Percentiles rank a stretch among this genome's conserved stretches.
These are phyloP conservation scores for Drosophila ezoana DNA, from an alignment of 2,888 invertebrate species.

Conservation along the genomic window DNA sequence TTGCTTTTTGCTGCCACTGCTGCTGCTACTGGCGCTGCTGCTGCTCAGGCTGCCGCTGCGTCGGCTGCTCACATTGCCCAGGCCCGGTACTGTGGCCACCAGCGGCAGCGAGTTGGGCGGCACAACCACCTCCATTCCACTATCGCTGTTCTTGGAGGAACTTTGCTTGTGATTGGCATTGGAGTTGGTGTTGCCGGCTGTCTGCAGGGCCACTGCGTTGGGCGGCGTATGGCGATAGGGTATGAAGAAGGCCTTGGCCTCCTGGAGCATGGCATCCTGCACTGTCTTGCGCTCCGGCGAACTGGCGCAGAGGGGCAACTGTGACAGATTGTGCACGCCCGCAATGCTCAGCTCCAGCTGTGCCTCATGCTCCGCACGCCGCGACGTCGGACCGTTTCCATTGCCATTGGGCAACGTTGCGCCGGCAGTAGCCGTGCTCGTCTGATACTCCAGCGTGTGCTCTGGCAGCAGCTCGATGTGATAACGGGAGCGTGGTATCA, in stretches of 20 bases:
- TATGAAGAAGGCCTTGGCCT: constrained; percentile 80
- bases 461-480: constrained; percentile 76
- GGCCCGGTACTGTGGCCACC: constrained; percentile 61
- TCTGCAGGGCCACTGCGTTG: constrained; percentile 63
- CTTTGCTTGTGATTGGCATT: constrained; percentile 71
- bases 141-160: constrained; percentile 73
- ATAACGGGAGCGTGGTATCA: constrained; percentile 82
- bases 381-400: constrained; percentile 37
- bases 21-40: constrained; percentile 75
- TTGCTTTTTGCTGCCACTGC: constrained; percentile 76
- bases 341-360: constrained; percentile 63
- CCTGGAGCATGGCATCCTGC: constrained; percentile 60
- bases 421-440: constrained; percentile 60
- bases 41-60: constrained; percentile 80
- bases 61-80: constrained; percentile 56
- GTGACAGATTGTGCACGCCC: constrained; percentile 78
- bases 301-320: constrained; percentile 75
- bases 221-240: constrained; percentile 77
- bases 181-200: constrained; percentile 17
- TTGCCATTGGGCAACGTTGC: constrained; percentile 76
- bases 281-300: constrained; percentile 71
- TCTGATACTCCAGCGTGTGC: constrained; percentile 74
- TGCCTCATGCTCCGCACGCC: constrained; percentile 49
- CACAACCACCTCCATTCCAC: constrained; percentile 52
- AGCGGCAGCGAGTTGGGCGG: constrained; percentile 75